Base-by-base conservation (phyloP, 2,113 vertebrate genomes). In the Lepisosteus osseus region DNA sequence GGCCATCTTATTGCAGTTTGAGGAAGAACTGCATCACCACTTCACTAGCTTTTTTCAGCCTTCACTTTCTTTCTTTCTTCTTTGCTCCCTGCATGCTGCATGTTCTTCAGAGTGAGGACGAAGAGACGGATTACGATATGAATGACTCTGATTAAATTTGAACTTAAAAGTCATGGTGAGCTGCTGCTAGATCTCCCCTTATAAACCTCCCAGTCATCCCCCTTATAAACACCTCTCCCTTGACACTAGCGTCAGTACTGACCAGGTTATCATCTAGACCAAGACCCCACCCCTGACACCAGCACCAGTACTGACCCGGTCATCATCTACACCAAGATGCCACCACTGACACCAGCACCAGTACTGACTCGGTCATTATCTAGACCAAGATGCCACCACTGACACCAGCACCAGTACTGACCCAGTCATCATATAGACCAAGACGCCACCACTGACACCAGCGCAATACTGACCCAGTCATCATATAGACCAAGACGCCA, bases 131-230 rank as follows among this genome's bases (percentile, higher is more conserved):
- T 93, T 93, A 86, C 86, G 89, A 94, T 90, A 92, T 91, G 90
- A 93, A 92, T 93, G 93, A 92, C 89, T 95, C 93, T 93, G 93
- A 94, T 95, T 94, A 92, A 91, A 77, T 89, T 84, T 91, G 90
- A 86, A 78, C 79, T 72, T 85, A 90, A 87, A 80, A 85, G 86
- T 89, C 86, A 87, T 77, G 93, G 94, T 95, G 93, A 95, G 94
- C 89, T 29, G 29, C 29, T 29, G 78, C 84, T 85, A 78, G 86
- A 80, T 76, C 76, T 79, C 85, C 84, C 83, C 63, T 83, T 82
- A 77, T 79, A 78, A 69, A 74, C 80, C 77, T 73, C 72, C 67
- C 69, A 67, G 61, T 29, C 29, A 47, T 66, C 76, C 72, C 72
- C 77, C 69, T 54, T 45, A 82, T 69, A 45, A 69, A 29, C 74